These are phyloP conservation scores for Pseudobourletiella spinata DNA, from an alignment of 1,140 invertebrate genomes.

Conservation along the genomic window DNA sequence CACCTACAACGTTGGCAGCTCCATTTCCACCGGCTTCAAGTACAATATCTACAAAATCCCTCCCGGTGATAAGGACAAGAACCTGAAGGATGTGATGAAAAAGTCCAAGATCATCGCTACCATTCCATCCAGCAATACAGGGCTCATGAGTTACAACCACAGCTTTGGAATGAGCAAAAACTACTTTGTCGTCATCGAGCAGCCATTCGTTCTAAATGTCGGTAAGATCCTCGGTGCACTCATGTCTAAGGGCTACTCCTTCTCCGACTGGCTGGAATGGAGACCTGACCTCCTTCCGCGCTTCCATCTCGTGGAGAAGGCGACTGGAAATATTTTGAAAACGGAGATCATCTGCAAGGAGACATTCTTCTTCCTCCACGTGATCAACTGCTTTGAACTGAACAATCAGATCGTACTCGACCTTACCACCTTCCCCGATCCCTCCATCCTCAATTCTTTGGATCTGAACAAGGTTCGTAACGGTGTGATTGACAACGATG, in stretches of 20 bases:
- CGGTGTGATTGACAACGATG: constrained; percentile 27
- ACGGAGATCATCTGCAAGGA: constrained; percentile 40
- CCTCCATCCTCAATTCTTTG: constrained; percentile 7
- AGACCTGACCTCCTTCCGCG: constrained; percentile 37
- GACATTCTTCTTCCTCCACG: constrained; percentile 49
- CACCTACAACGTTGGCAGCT: constrained; percentile 31
- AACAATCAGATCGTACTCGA: constrained; percentile 33
- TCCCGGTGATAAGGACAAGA: constrained; percentile 2
- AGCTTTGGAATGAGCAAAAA: constrained; percentile 48
- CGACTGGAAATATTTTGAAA: constrained; percentile 42
- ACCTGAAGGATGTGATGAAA: constrained; percentile 24
- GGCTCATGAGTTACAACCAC: constrained; percentile 38
- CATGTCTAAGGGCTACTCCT: constrained; percentile 27
- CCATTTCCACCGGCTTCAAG: constrained; percentile 23
- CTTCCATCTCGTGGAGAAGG: constrained; percentile 45
- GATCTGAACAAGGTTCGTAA: constrained; percentile 20
- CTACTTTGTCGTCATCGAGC: constrained; percentile 46
- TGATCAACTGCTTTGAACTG: constrained; percentile 49
- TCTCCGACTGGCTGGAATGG: constrained; percentile 31
- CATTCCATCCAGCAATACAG: constrained; percentile 40
- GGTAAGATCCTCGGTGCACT: constrained; percentile 32
- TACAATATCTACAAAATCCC: constrained; percentile 33
- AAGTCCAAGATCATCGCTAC: constrained; percentile 37
- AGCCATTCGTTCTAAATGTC: constrained; percentile 31
- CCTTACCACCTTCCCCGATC: constrained; percentile 20